These are phyloP conservation scores for Vireo altiloquus DNA, from an alignment of 2,113 vertebrate genomes.

Conservation along the genomic window DNA sequence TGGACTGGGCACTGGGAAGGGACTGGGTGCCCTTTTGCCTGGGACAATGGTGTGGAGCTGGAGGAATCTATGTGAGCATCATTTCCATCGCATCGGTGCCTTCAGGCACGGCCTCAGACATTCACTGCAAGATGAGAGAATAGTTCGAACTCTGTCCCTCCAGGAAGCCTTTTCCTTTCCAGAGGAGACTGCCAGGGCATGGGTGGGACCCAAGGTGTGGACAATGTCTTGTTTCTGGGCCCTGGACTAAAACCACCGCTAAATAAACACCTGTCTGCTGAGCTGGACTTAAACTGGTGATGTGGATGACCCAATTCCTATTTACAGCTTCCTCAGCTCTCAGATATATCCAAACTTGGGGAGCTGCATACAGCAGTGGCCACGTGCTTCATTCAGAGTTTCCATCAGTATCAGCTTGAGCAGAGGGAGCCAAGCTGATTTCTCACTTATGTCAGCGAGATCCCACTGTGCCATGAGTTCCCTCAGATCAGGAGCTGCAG, in stretches of 20 bases:
- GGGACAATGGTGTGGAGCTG: rapidly evolving
- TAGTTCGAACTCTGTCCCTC: background rate
- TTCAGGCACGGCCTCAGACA: background rate
- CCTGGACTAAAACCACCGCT: background rate
- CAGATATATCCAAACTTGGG: background rate
- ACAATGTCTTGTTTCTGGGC: background rate
- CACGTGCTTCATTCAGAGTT: background rate
- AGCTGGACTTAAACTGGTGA: background rate
- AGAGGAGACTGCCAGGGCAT: background rate
- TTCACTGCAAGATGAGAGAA: background rate
- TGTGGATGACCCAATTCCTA: background rate
- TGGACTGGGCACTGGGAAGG: background rate
- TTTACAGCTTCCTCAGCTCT: background rate
- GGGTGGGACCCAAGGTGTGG: background rate
- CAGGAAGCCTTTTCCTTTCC: background rate
- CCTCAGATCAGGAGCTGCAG: background rate
- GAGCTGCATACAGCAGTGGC: background rate
- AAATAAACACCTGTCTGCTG: background rate
- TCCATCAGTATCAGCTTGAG: background rate
- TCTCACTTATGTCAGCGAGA: background rate
- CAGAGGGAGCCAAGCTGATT: background rate
- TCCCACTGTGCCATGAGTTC: background rate
- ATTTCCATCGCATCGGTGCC: rapidly evolving
- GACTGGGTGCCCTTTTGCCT: background rate
- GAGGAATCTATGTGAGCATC: background rate